Base-by-base conservation (phyloP, 2,888 invertebrate genomes). In the Periphyllus acericola region DNA sequence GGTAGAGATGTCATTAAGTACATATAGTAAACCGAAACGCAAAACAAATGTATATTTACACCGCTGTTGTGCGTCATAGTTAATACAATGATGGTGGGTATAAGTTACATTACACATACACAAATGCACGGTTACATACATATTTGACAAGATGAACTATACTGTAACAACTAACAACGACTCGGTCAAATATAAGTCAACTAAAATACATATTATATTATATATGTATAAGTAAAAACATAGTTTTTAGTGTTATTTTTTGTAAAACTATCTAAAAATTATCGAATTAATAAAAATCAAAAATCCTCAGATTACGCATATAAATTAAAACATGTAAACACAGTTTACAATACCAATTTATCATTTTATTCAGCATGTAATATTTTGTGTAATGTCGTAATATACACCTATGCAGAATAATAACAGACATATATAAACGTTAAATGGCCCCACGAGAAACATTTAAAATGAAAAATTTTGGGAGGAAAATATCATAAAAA, bases 401-500 rank as follows among this genome's bases (percentile, higher is more conserved):
- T 46, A 14, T 14, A 11, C 60, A 60, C 3, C 25, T 60, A 60
- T 55, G 34, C 6, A 34, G 25, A 25, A 79, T 55, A 34, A 79
- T 79, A 60, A 79, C 11, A 25, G 25, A 55, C 25, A 68, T 80
- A 9, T 80, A 34, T n/a, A 0, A n/a, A 80, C 17, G 11, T 66
- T 17, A 66, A 80, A 66, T 21, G 19, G 66, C 21, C 74, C 29
- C 75, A 29, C 9, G 75, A 52, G 71, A 52, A 46, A 52, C 34
- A 52, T 52, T 52, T 40, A 3, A n/a, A 55, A n/a, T 8, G 36
- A 74, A 60, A 75, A 83, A 75, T 40, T 40, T 75, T 1, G 14
- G 14, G 6, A 36, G 25, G 21, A 21, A 83, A 75, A 75, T 75
- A 40, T 75, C 21, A 40, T 75, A 60, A 83, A 75, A 75, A 75